These are phyloP conservation scores for Psophia crepitans DNA, from an alignment of 2,113 vertebrate species.

Conservation along the genomic window DNA sequence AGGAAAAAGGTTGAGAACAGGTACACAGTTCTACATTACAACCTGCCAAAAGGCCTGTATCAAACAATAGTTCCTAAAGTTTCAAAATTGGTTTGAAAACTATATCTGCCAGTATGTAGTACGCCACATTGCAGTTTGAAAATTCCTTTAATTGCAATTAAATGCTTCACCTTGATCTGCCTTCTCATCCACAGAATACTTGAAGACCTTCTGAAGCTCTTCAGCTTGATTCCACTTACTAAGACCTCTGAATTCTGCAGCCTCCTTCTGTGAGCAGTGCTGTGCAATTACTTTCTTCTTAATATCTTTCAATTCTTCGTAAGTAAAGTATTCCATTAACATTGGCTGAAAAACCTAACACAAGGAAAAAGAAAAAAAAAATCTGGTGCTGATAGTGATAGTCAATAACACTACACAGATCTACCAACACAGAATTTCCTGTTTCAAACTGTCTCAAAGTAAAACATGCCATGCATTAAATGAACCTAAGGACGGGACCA, in stretches of 20 bases:
- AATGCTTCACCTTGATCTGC: conserved; percentile 82
- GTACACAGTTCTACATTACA: not conserved
- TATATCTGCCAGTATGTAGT: not conserved
- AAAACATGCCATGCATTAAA: not conserved
- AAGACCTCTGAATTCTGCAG: conserved; percentile 85
- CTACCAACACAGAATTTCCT: not conserved
- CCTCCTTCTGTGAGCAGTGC: conserved; percentile 87
- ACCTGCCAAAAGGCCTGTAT: not conserved
- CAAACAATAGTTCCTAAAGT: not conserved
- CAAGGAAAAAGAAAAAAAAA: not conserved
- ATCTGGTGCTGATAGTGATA: not conserved
- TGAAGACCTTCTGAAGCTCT: conserved; percentile 91
- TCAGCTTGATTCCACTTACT: conserved; percentile 90
- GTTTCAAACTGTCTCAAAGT: not conserved
- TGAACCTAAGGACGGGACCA: not conserved
- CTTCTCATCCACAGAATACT: conserved; percentile 94
- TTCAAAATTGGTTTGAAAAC: not conserved
- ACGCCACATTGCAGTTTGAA: not conserved
- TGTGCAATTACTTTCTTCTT: conserved; percentile 97
- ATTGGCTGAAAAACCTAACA: conserved; percentile 97
- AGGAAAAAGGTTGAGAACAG: not conserved
- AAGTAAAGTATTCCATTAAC: conserved; percentile 99
- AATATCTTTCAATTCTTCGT: conserved; percentile 96
- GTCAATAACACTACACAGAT: not conserved
- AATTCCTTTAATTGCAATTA: not conserved